Conservation (phyloP, 2,113 vertebrate species). For the Chlamydotis undulata region DNA sequence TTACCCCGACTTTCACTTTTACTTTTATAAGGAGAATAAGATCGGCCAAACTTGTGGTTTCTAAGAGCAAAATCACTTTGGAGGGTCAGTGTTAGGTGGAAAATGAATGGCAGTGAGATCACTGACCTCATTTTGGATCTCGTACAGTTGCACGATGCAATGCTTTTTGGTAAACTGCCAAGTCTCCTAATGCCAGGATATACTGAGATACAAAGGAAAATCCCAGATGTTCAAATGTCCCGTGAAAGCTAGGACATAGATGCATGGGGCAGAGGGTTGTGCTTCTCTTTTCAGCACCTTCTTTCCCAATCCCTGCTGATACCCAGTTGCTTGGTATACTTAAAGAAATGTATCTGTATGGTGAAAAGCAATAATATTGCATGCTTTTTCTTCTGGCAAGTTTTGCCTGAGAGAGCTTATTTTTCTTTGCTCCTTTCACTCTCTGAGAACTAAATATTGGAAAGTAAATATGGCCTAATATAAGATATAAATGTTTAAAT, state of each 20-base stretch:
- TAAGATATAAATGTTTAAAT: not conserved
- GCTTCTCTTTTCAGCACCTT: not conserved
- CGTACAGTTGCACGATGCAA: not conserved
- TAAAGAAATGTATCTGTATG: not conserved
- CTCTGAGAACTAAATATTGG: not conserved
- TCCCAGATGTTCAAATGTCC: not conserved
- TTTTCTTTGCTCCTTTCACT: not conserved
- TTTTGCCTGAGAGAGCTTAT: not conserved
- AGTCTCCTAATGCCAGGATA: not conserved
- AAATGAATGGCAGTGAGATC: not conserved
- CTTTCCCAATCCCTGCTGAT: not conserved
- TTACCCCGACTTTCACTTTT: not conserved
- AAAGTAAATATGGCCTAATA: not conserved
- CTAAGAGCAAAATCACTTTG: not conserved
- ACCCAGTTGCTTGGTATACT: not conserved
- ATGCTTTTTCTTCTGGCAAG: not conserved
- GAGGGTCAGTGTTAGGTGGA: not conserved
- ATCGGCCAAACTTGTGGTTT: not conserved
- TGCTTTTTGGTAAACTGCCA: slow-evolving; percentile 16
- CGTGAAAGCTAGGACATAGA: not conserved
- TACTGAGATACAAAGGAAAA: slow-evolving; percentile 16
- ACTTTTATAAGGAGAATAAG: not conserved
- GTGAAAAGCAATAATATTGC: not conserved
- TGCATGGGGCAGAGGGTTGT: not conserved
- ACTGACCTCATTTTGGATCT: not conserved